These are phyloP conservation scores for Brachionus paranguensis DNA, from an alignment of 1,140 invertebrate species.

Conservation along the genomic window DNA sequence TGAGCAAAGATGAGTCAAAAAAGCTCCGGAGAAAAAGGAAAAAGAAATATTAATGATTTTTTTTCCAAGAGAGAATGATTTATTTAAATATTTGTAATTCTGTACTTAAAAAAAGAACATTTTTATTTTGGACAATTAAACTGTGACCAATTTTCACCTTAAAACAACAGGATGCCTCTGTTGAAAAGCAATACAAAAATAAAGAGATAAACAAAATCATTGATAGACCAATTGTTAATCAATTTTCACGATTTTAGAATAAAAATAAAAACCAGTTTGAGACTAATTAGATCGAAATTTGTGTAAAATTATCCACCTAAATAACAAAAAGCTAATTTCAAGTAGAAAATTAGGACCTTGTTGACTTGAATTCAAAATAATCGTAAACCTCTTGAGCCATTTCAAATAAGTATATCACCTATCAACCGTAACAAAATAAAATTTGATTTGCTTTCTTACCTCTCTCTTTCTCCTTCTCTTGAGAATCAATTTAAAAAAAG, in stretches of 20 bases:
- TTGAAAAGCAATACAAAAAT: no score
- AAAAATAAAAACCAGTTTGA: not conserved
- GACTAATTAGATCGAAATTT: conserved; percentile 10
- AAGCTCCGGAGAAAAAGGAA: no score
- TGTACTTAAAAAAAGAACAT: no score
- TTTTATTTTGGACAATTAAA: no score
- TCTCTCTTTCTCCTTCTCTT: not conserved
- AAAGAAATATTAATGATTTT: no score
- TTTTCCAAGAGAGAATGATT: no score
- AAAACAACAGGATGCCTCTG: no score
- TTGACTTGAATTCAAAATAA: not conserved
- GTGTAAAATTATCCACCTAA: conserved; percentile 3
- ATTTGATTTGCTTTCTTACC: not conserved
- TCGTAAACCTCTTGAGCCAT: conserved; percentile 11
- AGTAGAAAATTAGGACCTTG: not conserved
- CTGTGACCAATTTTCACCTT: no score
- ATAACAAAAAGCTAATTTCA: not conserved
- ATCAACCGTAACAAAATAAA: not conserved
- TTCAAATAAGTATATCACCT: conserved; percentile 22
- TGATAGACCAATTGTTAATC: conserved; percentile 5
- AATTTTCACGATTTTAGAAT: not conserved
- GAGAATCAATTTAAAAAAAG: not conserved
- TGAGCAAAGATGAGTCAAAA: no score
- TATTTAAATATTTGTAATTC: no score
- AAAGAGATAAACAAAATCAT: not conserved